A percentile compares a stretch with the other conserved stretches of the same genome.
These are phyloP conservation scores for Tiaroga cobitis DNA, from an alignment of 2,797 vertebrate genomes.

Conservation along the genomic window DNA sequence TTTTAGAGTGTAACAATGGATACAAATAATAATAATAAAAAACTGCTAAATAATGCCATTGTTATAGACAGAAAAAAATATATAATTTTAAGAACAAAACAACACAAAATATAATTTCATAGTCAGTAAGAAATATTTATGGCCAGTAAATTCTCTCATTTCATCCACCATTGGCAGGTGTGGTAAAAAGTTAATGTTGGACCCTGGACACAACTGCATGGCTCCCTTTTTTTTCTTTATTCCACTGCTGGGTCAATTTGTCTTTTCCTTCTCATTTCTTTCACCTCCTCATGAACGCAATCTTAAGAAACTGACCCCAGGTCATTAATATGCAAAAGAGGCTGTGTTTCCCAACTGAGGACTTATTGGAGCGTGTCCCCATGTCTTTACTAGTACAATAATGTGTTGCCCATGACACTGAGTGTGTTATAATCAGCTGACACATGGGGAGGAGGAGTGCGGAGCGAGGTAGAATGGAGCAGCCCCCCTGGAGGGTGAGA, in stretches of 20 bases:
- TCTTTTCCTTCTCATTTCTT: constrained; percentile 64
- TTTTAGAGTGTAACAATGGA: neutral
- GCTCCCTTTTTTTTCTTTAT: neutral
- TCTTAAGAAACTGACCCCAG: constrained; percentile 61
- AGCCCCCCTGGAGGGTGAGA: constrained; percentile 59
- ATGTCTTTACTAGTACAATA: constrained; percentile 62
- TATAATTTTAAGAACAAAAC: neutral
- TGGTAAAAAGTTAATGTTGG: constrained; percentile 18
- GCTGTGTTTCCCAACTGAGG: constrained; percentile 62
- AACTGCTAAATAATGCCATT: neutral
- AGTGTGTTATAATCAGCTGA: constrained; percentile 70
- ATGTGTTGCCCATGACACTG: constrained; percentile 71
- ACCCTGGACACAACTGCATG: neutral
- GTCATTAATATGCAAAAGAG: constrained; percentile 68
- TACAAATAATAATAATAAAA: neutral
- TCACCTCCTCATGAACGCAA: constrained; percentile 53
- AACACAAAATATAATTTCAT: constrained; percentile 3
- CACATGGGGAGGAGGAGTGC: constrained; percentile 43
- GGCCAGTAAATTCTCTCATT: neutral
- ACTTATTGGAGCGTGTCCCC: constrained; percentile 74
- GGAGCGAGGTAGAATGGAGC: constrained; percentile 48
- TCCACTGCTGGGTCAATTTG: constrained; percentile 33
- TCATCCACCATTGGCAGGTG: neutral
- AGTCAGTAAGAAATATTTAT: neutral
- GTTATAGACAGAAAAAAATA: neutral